Evolutionary conservation across 2,797 vertebrate species (phyloP).

Genomic region (Falco peregrinus): DNA sequence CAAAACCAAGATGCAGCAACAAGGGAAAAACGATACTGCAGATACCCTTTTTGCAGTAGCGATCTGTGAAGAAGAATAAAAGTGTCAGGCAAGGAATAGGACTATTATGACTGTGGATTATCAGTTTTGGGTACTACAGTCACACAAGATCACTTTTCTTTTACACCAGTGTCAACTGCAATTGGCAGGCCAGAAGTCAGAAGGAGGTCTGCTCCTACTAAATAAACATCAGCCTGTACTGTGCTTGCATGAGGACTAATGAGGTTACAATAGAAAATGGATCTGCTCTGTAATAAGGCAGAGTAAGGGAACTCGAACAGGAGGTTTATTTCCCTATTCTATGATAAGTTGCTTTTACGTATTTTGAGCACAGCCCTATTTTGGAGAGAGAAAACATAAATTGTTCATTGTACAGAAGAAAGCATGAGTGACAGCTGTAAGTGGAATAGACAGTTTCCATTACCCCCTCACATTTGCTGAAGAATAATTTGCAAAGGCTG

Average conservation of each 20-base stretch:
- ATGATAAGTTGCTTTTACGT: constrained; percentile 7
- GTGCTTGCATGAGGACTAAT: background rate
- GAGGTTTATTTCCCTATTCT: background rate
- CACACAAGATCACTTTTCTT: constrained; percentile 37
- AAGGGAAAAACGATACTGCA: background rate
- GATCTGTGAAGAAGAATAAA: constrained; percentile 31
- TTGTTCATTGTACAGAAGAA: constrained; percentile 62
- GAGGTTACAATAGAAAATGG: constrained; percentile 21
- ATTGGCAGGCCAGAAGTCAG: constrained; percentile 33
- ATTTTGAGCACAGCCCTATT: constrained; percentile 6
- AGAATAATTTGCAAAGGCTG: constrained; percentile 85
- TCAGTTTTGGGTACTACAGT: constrained; percentile 41
- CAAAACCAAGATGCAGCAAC: background rate
- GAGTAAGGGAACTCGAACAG: background rate
- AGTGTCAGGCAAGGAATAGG: constrained; percentile 21
- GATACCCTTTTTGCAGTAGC: background rate
- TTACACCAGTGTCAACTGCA: constrained; percentile 38
- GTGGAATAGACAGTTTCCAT: constrained; percentile 87
- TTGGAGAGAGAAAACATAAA: constrained; percentile 53
- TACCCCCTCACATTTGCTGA: constrained; percentile 79
- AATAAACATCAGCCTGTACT: background rate
- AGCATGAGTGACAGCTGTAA: constrained; percentile 76
- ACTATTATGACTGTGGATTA: constrained; percentile 25
- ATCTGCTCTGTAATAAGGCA: background rate
- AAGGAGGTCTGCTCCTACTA: background rate